Base-by-base conservation (phyloP, 2,888 invertebrate species). In the Willowsia nigromaculata region DNA sequence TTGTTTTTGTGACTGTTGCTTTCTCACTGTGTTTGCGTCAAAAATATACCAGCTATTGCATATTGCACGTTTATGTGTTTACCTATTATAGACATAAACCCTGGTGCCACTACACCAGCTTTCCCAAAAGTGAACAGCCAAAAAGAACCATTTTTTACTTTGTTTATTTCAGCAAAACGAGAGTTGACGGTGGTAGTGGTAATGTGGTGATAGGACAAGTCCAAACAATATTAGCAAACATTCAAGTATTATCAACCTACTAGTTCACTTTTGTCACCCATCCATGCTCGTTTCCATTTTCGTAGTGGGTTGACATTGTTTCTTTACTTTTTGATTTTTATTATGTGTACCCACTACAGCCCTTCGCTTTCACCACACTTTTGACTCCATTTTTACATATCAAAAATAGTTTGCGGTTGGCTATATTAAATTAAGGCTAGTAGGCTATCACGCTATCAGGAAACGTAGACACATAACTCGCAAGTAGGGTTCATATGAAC, bases 211-310 rank as follows among this genome's bases (percentile, higher is more conserved):
- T 59, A 62, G 40, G 27, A 81, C 43, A 62, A 59, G 62, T 30
- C 81, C 27, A 81, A 81, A 81, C 81, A 81, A 81, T 13, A 81
- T 62, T 25, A 62, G 81, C 25, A 81, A 81, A 81, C 81, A 81
- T n/a, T n/a, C n/a, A n/a, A n/a, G n/a, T 81, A 81, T 81, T 81
- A 81, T 43, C 18, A 74, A 59, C 74, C 74, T 43, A 59, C 27
- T 59, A 85, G 74, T 85, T 85, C 74, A 76, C 85, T 59, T 85
- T 85, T 74, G 56, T 53, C 83, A 83, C 83, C 71, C 82, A n/a
- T n/a, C n/a, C n/a, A n/a, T n/a, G n/a, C n/a, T n/a, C n/a, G n/a
- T n/a, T n/a, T n/a, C n/a, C n/a, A n/a, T n/a, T n/a, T n/a, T n/a
- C n/a, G n/a, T 40, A 47, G 30, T 30, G 47, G 4, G 47, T 25